Conservation (phyloP, 2,888 invertebrate genomes). For the Loripinus fragilis region DNA sequence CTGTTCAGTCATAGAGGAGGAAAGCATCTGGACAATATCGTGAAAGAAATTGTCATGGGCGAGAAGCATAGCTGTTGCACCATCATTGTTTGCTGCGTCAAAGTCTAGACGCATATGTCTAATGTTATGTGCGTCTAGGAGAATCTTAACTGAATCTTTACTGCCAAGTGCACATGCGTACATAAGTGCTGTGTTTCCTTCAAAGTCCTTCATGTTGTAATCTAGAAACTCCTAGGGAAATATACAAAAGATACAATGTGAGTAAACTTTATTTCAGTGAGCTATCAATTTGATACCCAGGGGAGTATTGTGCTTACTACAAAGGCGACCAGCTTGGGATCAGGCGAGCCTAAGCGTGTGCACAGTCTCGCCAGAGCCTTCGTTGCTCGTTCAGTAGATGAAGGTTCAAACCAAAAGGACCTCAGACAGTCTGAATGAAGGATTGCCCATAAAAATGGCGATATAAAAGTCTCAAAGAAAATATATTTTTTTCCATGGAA, state of each 20-base stretch:
- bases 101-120: constrained; percentile 33
- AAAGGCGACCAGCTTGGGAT: no score
- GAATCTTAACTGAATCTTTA: constrained; percentile 27
- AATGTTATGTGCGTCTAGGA: constrained; percentile 35
- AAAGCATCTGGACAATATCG: constrained; percentile 21
- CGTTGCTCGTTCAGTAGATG: no score
- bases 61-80: constrained; percentile 45
- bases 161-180: constrained; percentile 57
- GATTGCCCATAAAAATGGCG: no score
- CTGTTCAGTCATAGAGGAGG: not conserved
- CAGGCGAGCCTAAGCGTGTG: no score
- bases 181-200: constrained; percentile 64
- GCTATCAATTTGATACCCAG: no score
- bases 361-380: no score
- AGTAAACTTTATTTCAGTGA: no score
- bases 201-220: constrained; percentile 50
- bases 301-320: no score
- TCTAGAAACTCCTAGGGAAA: constrained; percentile 47
- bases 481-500: no score
- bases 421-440: no score
- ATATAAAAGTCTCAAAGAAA: no score
- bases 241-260: not conserved
- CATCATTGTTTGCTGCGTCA: constrained; percentile 39
- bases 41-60: constrained; percentile 30
- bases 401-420: no score